Conservation (phyloP, 2,797 vertebrate genomes). For the Rachycentron canadum region DNA sequence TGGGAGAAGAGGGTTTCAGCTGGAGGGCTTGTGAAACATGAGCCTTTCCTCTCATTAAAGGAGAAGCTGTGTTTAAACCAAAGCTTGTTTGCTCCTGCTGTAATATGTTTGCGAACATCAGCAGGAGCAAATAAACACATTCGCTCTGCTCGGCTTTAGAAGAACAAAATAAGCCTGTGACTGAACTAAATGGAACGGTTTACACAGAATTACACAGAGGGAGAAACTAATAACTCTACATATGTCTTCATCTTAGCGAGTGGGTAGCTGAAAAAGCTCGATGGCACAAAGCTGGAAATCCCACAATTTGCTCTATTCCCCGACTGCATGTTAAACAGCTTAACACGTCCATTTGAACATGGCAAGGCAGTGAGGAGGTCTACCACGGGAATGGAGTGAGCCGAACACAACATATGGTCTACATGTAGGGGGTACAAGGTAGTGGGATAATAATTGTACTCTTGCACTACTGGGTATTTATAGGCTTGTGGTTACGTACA, state of each 20-base stretch:
- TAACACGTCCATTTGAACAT: conserved; percentile 77
- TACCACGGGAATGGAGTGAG: conserved; percentile 66
- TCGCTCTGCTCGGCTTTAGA: conserved; percentile 68
- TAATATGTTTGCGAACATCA: conserved; percentile 83
- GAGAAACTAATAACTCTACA: conserved; percentile 73
- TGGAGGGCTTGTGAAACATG: conserved; percentile 82
- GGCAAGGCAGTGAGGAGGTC: conserved; percentile 70
- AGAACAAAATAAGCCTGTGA: conserved; percentile 70
- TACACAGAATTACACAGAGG: conserved; percentile 75
- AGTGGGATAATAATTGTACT: conserved; percentile 53
- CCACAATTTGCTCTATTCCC: conserved; percentile 78
- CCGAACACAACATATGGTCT: conserved; percentile 78
- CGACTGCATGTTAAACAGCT: conserved; percentile 78
- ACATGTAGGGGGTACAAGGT: conserved; percentile 71
- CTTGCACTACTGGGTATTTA: conserved; percentile 63
- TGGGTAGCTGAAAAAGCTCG: conserved; percentile 56
- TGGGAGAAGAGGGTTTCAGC: conserved; percentile 70
- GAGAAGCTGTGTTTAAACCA: conserved; percentile 81
- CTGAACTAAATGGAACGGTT: conserved; percentile 79
- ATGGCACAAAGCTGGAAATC: conserved; percentile 72
- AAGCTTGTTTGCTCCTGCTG: conserved; percentile 81
- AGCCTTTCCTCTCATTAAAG: conserved; percentile 83
- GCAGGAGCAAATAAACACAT: conserved; percentile 79
- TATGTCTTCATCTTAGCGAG: conserved; percentile 73
- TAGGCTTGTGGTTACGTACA: conserved; percentile 58